Evolutionary conservation across 2,888 invertebrate genomes (phyloP), one percentile per base, ranked within the genome.

Genomic region (Melanostoma scalare): DNA sequence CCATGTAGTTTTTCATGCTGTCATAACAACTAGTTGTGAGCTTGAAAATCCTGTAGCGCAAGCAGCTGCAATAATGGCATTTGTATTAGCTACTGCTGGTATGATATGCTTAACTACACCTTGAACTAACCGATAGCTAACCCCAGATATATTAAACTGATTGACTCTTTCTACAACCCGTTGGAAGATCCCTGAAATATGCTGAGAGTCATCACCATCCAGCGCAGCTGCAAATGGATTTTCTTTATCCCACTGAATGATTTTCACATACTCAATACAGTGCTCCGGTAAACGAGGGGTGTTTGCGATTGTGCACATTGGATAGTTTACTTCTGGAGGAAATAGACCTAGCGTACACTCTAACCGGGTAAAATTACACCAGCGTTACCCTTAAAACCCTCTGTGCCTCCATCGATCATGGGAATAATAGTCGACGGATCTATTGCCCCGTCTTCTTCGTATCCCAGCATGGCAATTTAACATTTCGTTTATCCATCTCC

Each of bases 81-180:
- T 99, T 0, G 99, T 99, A 50, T 99, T 99, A 0, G 99, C 99
- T 0, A 99, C 99, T 0, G 99, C 99, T 1, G 99, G 99, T 87
- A 99, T 99, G 79, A 99, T 99, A 90, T 98, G 96, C 91, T 99
- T 99, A 9, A 99, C 94, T 0, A 99, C 99, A 38, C 99, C 98
- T 90, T 97, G 97, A 0, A 96, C 96, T 36, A 97, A 88, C 88
- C 98, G 93, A 89, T 98, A 99, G 0, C 96, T 97, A 0, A 99
- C 94, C 53, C 98, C 98, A 2, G 94, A 92, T 78, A 99, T 99
- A 82, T 95, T 95, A 89, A 96, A 97, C 88, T 97, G 95, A 86
- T 94, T 92, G 0, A 99, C 98, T 86, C 99, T 93, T 87, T 98
- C 97, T 85, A 94, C 91, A 0, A 99, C 95, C 89, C 96, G 96